Evolutionary conservation across 2,113 vertebrate genomes (phyloP).

Genomic region (Monopterus albus): DNA sequence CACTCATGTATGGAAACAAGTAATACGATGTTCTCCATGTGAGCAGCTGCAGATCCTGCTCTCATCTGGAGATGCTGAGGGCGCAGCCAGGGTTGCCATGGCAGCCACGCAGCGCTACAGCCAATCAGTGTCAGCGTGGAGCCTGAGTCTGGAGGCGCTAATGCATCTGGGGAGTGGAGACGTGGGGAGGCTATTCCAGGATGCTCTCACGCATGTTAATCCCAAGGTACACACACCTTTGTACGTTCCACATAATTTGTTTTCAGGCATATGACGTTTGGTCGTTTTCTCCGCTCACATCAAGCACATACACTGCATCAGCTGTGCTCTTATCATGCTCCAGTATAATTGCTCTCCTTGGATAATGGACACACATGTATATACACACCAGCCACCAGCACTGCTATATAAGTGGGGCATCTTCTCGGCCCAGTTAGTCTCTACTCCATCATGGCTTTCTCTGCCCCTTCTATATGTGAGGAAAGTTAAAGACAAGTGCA

Average conservation of each 20-base stretch:
- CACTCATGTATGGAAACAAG: neutral
- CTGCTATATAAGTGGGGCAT: slow-evolving; percentile 64
- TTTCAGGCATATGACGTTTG: neutral
- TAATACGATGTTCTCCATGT: slow-evolving; percentile 11
- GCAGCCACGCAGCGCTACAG: slow-evolving; percentile 80
- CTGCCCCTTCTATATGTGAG: neutral
- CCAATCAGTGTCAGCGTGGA: slow-evolving; percentile 85
- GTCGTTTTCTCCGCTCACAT: neutral
- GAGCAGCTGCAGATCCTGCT: slow-evolving; percentile 80
- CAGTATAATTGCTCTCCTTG: slow-evolving; percentile 13
- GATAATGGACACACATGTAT: slow-evolving; percentile 8
- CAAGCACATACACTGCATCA: neutral
- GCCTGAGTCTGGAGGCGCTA: slow-evolving; percentile 85
- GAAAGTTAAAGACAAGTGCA: neutral
- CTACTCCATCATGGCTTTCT: slow-evolving; percentile 22
- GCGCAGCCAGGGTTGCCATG: slow-evolving; percentile 81
- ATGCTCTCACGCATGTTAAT: slow-evolving; percentile 84
- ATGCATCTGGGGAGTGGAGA: slow-evolving; percentile 76
- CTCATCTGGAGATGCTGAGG: slow-evolving; percentile 66
- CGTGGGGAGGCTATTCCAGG: slow-evolving; percentile 83
- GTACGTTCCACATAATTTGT: neutral
- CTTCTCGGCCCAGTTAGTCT: slow-evolving; percentile 71
- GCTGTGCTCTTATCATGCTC: neutral
- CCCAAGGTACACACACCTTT: slow-evolving; percentile 82
- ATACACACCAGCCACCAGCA: neutral